phyloP scores from a whole-genome alignment of 2,797 vertebrate genomes.

The Distichodus sexfasciatus region DNA sequence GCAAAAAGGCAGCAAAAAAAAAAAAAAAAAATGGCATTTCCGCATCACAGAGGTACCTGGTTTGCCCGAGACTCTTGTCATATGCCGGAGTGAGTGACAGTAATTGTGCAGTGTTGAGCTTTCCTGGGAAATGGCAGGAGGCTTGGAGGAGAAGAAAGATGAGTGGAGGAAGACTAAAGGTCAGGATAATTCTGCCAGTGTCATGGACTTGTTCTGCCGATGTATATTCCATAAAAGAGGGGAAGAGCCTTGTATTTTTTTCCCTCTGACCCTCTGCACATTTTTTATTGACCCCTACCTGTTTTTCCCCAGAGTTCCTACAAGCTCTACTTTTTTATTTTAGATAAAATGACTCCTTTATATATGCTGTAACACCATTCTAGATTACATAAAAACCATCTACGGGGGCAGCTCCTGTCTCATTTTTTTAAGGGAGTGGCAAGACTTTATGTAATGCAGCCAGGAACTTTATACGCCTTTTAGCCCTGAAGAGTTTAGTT shows the following conservation, averaged over 20 bases:
- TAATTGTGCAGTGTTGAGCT: constrained; percentile 35
- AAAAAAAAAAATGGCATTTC: too few species aligned
- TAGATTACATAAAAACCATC: not conserved
- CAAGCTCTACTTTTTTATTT: not conserved
- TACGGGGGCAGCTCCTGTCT: not conserved
- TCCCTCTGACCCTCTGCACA: not conserved
- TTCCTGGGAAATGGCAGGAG: constrained; percentile 19
- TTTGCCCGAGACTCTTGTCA: constrained; percentile 2
- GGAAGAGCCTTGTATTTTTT: too few species aligned
- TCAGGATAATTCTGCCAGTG: constrained; percentile 36
- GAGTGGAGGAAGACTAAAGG: constrained; percentile 22
- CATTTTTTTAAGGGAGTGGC: not conserved
- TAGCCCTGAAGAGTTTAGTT: not conserved
- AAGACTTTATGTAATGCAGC: not conserved
- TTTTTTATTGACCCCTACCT: constrained; percentile 23
- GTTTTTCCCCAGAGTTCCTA: constrained; percentile 1
- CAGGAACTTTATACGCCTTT: not conserved
- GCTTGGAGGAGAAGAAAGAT: constrained; percentile 23
- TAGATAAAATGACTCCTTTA: constrained; percentile 21
- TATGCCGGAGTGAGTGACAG: constrained; percentile 38
- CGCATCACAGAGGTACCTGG: too few species aligned
- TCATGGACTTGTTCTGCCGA: constrained; percentile 29
- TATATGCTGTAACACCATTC: not conserved
- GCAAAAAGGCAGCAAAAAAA: too few species aligned
- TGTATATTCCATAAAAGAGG: constrained; percentile 37